Percentiles rank a stretch among this genome's conserved stretches.
Evolutionary conservation across 2,113 vertebrate species (phyloP).

Genomic region (Lamprotornis superbus): DNA sequence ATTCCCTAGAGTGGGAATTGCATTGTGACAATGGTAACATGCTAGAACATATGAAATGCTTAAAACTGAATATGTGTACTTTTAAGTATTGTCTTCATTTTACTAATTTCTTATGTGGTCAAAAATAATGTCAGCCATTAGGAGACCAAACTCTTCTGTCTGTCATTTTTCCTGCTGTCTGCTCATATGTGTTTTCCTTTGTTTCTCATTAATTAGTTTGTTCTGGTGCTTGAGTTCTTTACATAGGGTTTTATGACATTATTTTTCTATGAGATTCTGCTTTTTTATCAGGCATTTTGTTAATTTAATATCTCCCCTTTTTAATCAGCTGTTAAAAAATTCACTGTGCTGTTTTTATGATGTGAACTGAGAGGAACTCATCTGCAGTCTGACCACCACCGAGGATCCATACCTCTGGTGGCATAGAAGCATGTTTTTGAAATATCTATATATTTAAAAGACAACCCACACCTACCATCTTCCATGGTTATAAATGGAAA

Average conservation of each 20-base stretch:
- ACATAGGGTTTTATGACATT: not conserved
- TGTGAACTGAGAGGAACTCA: not conserved
- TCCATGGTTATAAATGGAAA: not conserved
- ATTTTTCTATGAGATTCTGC: not conserved
- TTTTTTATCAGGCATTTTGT: not conserved
- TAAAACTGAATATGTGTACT: not conserved
- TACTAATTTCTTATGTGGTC: not conserved
- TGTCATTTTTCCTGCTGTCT: not conserved
- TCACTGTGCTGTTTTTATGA: not conserved
- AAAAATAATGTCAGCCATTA: not conserved
- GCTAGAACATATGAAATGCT: not conserved
- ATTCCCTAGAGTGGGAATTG: not conserved
- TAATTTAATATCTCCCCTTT: not conserved
- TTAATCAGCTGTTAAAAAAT: not conserved
- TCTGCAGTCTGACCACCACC: not conserved
- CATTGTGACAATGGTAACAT: not conserved
- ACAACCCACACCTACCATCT: not conserved
- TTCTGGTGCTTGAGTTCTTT: not conserved
- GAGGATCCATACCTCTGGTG: not conserved
- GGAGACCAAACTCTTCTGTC: not conserved
- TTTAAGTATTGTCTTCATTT: not conserved
- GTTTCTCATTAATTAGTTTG: not conserved
- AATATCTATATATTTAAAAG: not conserved
- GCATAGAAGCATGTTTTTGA: not conserved
- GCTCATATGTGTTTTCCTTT: not conserved